Conservation (phyloP, 2,888 invertebrate species). For the Proisotoma minuta region DNA sequence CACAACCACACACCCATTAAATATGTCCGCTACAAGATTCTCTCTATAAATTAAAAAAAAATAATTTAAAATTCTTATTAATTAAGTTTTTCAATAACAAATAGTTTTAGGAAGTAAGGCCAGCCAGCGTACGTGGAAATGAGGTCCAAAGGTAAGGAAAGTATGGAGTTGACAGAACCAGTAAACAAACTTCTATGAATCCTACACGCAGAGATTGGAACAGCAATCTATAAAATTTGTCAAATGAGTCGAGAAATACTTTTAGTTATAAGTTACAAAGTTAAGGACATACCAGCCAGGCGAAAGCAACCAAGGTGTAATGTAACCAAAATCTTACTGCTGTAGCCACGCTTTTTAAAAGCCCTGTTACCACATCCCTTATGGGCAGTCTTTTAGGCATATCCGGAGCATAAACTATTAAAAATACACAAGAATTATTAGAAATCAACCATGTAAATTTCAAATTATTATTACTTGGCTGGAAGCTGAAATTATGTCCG, state of each 20-base stretch:
- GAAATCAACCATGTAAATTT: no score
- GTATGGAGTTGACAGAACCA: constrained; percentile 70
- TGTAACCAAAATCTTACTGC: constrained; percentile 96
- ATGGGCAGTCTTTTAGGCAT: constrained; percentile 97
- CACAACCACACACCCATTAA: constrained; percentile 94
- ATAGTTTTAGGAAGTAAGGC: no score
- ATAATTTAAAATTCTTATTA: constrained; percentile 5
- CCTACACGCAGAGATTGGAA: constrained; percentile 91
- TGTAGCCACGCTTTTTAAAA: constrained; percentile 80
- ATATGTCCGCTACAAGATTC: constrained; percentile 86
- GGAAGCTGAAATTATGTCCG: constrained; percentile 94
- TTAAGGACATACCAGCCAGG: constrained; percentile 99
- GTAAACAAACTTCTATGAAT: constrained; percentile 91
- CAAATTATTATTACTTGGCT: constrained; percentile 63
- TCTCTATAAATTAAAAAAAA: constrained; percentile 54
- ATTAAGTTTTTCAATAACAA: not conserved
- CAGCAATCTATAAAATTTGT: constrained; percentile 63
- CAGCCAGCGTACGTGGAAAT: constrained; percentile 64
- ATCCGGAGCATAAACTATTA: constrained; percentile 87
- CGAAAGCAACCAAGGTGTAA: constrained; percentile 91
- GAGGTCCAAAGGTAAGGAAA: constrained; percentile 85
- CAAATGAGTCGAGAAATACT: not conserved
- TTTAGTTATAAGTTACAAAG: constrained; percentile 71
- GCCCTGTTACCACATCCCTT: constrained; percentile 83
- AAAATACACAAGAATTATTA: constrained; percentile 13